phyloP scores from a whole-genome alignment of 2,113 vertebrate species.

The Strix uralensis region DNA sequence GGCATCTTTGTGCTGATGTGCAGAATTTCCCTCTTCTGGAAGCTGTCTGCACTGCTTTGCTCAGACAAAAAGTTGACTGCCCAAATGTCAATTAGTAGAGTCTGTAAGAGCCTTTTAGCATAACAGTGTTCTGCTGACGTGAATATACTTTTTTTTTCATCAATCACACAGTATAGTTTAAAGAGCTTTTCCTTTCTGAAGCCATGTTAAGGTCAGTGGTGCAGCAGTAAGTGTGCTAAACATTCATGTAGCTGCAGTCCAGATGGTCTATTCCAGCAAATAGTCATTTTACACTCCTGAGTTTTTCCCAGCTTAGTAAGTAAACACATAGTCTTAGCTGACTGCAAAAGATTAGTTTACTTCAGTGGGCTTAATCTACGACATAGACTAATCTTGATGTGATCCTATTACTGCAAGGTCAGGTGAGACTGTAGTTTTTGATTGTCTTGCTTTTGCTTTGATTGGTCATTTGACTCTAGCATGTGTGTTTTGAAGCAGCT shows the following conservation, averaged over 20 bases:
- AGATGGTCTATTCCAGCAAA: neutral
- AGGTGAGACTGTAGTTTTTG: constrained; percentile 22
- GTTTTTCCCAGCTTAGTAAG: neutral
- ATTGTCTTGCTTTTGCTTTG: neutral
- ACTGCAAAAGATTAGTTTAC: constrained; percentile 46
- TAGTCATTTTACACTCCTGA: neutral
- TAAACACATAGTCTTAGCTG: neutral
- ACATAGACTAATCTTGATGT: constrained; percentile 58
- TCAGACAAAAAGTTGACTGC: neutral
- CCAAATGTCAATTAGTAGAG: neutral
- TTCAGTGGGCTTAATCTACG: constrained; percentile 29
- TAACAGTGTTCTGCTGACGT: neutral
- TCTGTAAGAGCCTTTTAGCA: neutral
- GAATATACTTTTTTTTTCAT: neutral
- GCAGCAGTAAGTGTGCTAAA: neutral
- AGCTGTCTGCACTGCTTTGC: neutral
- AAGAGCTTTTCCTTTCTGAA: neutral
- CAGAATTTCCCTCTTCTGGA: neutral
- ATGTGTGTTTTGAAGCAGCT: neutral
- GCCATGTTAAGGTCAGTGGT: neutral
- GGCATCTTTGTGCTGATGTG: neutral
- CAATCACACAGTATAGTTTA: neutral
- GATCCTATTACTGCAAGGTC: constrained; percentile 71
- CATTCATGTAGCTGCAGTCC: neutral
- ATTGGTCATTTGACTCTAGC: neutral